These are phyloP conservation scores for Hozukius guyotensis DNA, from an alignment of 2,797 vertebrate species.

Conservation along the genomic window DNA sequence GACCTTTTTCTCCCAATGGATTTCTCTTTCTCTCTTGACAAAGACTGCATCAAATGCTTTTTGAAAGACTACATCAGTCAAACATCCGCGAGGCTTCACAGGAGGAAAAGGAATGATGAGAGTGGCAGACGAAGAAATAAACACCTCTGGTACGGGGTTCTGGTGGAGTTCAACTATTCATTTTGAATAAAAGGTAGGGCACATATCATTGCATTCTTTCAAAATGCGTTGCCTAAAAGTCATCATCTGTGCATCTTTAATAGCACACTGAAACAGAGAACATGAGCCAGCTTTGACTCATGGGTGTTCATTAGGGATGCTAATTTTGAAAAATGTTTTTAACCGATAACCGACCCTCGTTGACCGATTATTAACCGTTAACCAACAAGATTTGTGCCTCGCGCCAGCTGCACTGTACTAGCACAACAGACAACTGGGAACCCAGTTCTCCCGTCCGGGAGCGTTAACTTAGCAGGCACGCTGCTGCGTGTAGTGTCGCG, in stretches of 20 bases:
- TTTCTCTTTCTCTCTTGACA: neutral
- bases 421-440: no score
- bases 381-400: no score
- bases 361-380: no score
- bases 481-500: no score
- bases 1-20: slow-evolving; percentile 1
- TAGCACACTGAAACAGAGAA: neutral
- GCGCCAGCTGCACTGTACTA: no score
- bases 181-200: neutral
- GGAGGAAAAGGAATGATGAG: neutral
- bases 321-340: no score
- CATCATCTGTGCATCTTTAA: neutral
- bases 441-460: no score
- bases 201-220: neutral
- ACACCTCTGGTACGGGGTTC: neutral
- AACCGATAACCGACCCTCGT: no score
- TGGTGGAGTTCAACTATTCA: neutral
- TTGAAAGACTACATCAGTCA: slow-evolving; percentile 15
- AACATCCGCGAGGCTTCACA: slow-evolving; percentile 2
- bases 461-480: no score
- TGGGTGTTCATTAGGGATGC: neutral
- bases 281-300: neutral
- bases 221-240: neutral
- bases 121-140: neutral
- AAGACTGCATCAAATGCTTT: slow-evolving; percentile 11